Conservation (phyloP, 2,888 invertebrate species). For the Chelonus formosanus region DNA sequence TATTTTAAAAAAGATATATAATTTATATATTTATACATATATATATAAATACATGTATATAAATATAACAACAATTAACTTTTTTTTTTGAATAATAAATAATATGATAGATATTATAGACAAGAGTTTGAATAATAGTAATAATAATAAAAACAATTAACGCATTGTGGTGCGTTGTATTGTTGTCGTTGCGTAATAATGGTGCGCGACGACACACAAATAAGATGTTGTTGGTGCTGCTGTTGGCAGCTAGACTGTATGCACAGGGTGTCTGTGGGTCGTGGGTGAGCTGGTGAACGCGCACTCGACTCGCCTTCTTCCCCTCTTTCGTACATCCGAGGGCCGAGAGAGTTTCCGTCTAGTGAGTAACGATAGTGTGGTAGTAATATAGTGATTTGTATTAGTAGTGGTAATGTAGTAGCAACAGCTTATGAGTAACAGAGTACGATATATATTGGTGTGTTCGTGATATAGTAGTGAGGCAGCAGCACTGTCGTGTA, state of each 20-base stretch:
- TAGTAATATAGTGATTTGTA: neutral
- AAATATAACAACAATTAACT: too few relatives aligned
- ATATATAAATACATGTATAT: too few relatives aligned
- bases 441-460: too few relatives aligned
- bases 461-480: too few relatives aligned
- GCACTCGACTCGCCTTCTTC: slow-evolving; percentile 8
- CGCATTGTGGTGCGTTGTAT: slow-evolving; percentile 15
- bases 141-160: slow-evolving; percentile 3
- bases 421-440: neutral
- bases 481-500: too few relatives aligned
- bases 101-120: too few relatives aligned
- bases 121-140: neutral
- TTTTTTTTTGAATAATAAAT: too few relatives aligned
- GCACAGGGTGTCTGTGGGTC: slow-evolving; percentile 38
- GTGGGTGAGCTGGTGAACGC: slow-evolving; percentile 25
- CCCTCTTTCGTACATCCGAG: slow-evolving; percentile 11
- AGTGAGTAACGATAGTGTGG: neutral
- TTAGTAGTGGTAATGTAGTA: neutral
- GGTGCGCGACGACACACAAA: slow-evolving; percentile 30
- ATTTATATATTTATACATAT: too few relatives aligned
- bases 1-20: neutral
- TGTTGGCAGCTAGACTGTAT: slow-evolving; percentile 43
- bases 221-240: slow-evolving; percentile 39
- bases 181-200: slow-evolving; percentile 16
- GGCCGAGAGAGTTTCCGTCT: slow-evolving; percentile 31